Evolutionary conservation across 2,888 invertebrate genomes (phyloP), one percentile per base, ranked within the genome.

Genomic region (Melanotus villosus): DNA sequence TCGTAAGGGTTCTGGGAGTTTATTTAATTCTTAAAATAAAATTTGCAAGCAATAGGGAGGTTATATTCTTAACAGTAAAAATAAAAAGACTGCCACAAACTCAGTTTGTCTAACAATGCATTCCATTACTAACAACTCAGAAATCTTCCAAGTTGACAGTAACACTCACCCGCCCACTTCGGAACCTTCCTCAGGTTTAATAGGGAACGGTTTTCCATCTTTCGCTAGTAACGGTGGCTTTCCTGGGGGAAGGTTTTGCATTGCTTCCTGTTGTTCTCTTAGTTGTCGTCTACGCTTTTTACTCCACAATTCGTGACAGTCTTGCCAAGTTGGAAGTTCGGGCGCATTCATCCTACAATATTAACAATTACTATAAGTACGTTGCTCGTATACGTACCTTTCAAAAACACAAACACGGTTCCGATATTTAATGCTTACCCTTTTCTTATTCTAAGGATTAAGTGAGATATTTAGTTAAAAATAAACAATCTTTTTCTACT

Each of bases 261-360:
- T 79, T 0, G 85, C 82, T 75, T 90, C 90, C 79, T 91, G 90
- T 81, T 93, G 93, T 80, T 95, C 95, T 45, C 93, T 88, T 81
- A 94, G 89, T 83, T 94, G 94, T 26, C 92, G 88, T 77, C 96
- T 91, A n/a, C 97, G 91, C 83, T 95, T 95, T 86, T 99, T 99
- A 79, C 97, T 96, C 98, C 99, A 99, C 81, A 99, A 89, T 85
- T 99, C 99, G 87, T 99, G 99, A 84, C 99, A 99, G 86, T 99
- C 99, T 85, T 99, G 98, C 92, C 96, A 96, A 26, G 93, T 95
- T 0, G 98, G 98, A 74, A 99, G 86, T 83, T 92, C 91, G 0
- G 95, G 94, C 0, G 92, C 91, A 56, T 92, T 88, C 92, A 95
- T 94, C 85, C 95, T 95, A 83, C 36, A 83, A 77, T 75, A 70